phyloP scores from a whole-genome alignment of 2,797 vertebrate species.

The Catamblyrhynchus diadema region DNA sequence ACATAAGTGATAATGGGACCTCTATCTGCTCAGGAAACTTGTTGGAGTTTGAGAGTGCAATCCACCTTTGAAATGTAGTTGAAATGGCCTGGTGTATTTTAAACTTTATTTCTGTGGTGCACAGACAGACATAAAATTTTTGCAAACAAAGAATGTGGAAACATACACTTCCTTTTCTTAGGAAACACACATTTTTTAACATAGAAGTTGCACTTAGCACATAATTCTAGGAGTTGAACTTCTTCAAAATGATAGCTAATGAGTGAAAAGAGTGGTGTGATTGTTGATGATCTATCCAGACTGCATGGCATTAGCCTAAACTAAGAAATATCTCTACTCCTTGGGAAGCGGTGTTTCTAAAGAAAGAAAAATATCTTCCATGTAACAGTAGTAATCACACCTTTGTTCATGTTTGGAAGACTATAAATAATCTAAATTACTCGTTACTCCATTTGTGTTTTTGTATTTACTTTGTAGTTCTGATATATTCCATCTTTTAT shows the following conservation, averaged over 20 bases:
- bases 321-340: not conserved
- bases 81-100: not conserved
- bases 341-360: not conserved
- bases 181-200: not conserved
- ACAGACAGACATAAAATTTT: not conserved
- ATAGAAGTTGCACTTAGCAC: not conserved
- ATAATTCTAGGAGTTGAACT: not conserved
- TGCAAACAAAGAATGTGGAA: not conserved
- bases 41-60: not conserved
- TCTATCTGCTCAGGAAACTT: not conserved
- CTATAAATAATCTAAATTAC: not conserved
- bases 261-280: not conserved
- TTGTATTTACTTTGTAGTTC: not conserved
- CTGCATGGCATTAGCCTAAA: not conserved
- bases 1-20: not conserved
- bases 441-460: not conserved
- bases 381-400: not conserved
- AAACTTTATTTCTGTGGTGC: not conserved
- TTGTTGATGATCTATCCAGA: not conserved
- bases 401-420: not conserved
- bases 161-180: not conserved
- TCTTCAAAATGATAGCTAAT: not conserved
- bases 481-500: not conserved
- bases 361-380: not conserved
- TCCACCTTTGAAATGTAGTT: not conserved